Conservation (phyloP, 2,113 vertebrate genomes). For the Peucedramus taeniatus region DNA sequence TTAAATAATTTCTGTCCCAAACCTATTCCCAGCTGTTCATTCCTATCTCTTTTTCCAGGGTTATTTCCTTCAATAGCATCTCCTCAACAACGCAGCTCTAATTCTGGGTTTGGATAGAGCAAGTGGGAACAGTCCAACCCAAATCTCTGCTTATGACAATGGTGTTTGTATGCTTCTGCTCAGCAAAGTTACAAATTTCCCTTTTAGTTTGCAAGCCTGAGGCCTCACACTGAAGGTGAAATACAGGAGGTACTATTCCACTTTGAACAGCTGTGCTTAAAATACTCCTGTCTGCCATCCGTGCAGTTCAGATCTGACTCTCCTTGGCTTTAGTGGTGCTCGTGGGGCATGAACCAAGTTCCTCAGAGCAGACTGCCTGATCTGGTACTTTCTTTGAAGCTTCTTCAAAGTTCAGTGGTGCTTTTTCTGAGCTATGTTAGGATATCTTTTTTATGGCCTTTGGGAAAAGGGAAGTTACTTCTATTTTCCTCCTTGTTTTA, state of each 20-base stretch:
- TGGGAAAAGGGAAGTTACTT: not conserved
- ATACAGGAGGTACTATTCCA: not conserved
- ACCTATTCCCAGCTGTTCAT: not conserved
- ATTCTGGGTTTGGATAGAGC: not conserved
- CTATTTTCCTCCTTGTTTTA: not conserved
- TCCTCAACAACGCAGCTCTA: not conserved
- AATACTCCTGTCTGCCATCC: not conserved
- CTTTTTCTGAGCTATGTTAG: not conserved
- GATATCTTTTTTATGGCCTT: not conserved
- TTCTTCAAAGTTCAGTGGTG: not conserved
- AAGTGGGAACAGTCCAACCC: not conserved
- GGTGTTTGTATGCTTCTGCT: not conserved
- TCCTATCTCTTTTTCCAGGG: not conserved
- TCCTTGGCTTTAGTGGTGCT: not conserved
- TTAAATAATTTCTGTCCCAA: not conserved
- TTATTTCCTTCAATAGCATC: not conserved
- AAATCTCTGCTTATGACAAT: not conserved
- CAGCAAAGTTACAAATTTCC: not conserved
- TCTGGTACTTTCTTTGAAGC: not conserved
- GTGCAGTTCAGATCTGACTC: not conserved
- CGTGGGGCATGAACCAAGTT: rapidly evolving
- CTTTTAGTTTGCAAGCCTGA: not conserved
- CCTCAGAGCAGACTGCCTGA: not conserved
- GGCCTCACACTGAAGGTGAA: not conserved
- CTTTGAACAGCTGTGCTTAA: not conserved